Conservation (phyloP, 92 coral and sea anemone genomes). For the Zoanthus gigantus region DNA sequence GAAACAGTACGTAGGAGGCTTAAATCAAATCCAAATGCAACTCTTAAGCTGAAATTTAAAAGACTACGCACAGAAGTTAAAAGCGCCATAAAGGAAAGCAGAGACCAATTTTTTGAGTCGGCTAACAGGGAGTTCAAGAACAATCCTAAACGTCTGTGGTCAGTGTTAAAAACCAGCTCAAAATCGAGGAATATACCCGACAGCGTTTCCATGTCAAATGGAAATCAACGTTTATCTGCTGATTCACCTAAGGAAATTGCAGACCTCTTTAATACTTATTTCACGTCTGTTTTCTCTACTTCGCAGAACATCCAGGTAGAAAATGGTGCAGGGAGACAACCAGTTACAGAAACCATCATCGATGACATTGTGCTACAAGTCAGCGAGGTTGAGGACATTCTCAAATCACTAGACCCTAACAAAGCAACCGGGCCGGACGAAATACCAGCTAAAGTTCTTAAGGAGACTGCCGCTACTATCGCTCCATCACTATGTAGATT, state of each 20-base stretch:
- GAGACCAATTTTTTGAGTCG: constrained; percentile 11
- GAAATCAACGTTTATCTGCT: constrained; percentile 13
- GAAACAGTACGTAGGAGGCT: constrained; percentile 15
- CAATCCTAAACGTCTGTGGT: constrained; percentile 15
- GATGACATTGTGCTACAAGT: constrained; percentile 15
- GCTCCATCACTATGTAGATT: background rate
- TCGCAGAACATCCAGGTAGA: constrained; percentile 14
- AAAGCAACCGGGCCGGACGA: constrained; percentile 10
- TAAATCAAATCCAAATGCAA: constrained; percentile 14
- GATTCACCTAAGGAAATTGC: constrained; percentile 14
- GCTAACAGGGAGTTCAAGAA: constrained; percentile 15
- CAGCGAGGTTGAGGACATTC: constrained; percentile 17
- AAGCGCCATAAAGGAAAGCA: constrained; percentile 11
- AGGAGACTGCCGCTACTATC: background rate
- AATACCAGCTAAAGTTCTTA: background rate
- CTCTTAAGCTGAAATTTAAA: constrained; percentile 14
- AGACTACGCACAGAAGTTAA: constrained; percentile 14
- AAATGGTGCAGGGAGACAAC: constrained; percentile 10
- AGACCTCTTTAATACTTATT: constrained; percentile 14
- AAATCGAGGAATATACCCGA: constrained; percentile 16
- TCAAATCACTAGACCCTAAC: constrained; percentile 14
- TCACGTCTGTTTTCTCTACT: constrained; percentile 14
- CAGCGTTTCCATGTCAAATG: constrained; percentile 17
- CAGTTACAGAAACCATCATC: constrained; percentile 13
- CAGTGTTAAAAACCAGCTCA: constrained; percentile 16